Base-by-base conservation (phyloP, 2,797 vertebrate species). In the Argyrosomus regius region DNA sequence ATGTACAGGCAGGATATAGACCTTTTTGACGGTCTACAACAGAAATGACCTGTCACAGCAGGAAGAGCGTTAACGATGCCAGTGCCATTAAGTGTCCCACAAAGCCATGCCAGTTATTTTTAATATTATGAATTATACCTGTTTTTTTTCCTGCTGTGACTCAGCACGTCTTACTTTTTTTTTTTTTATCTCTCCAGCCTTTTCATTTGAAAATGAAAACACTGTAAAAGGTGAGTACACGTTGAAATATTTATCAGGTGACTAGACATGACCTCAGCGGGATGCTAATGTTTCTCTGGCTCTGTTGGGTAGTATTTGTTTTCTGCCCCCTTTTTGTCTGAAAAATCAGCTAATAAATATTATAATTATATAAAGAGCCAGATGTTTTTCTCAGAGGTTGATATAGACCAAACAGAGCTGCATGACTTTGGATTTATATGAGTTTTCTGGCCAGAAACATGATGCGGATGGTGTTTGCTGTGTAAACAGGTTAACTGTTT, bases 301-400 rank as follows among this genome's bases (percentile, higher is more conserved):
- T 20, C 0, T 5, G 17, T 3, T 39, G 0, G 26, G 45, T 0
- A 28, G 4, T 24, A 28, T 18, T 7, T 43, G 50, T 63, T 26
- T 12, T 63, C 8, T 39, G 7, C 35, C 35, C 35, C 35, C 35
- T 39, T 39, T 39, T 39, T 39, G 8, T 39, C 9, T 39, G 8
- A 39, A 39, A 35, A 39, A 39, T 39, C 35, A 39, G 35, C 35
- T 39, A 9, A 39, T 39, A 39, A 35, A 39, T 39, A 39, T 39
- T 39, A 9, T 0, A 39, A 39, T 2, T 39, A 39, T 39, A 52
- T 14, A 3, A 62, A 52, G 22, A 72, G 61, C 6, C 22, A 72
- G 12, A 11, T 53, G 12, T 67, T 43, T 54, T n/a, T 1, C n/a
- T 41, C n/a, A 24, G 20, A 43, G 24, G n/a, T 67, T 67, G 13